These are phyloP conservation scores for Holcopasites calliopsidis DNA, from an alignment of 1,140 invertebrate genomes.

Conservation along the genomic window DNA sequence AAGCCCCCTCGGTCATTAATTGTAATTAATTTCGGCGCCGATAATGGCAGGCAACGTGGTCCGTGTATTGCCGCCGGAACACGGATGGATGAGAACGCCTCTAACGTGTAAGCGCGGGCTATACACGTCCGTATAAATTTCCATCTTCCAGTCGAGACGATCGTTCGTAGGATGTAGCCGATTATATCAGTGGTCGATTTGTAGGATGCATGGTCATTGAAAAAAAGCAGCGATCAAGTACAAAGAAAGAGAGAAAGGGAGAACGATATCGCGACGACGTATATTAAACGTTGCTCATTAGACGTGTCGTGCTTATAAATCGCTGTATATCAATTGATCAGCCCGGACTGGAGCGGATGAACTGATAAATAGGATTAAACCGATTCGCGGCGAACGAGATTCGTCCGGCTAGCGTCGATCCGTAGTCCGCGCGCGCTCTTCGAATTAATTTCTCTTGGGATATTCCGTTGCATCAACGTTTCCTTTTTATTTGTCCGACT, in stretches of 20 bases:
- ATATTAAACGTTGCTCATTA: constrained; percentile 60
- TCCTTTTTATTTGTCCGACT: too few species aligned
- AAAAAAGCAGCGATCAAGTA: background rate
- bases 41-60: constrained; percentile 41
- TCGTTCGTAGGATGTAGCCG: background rate
- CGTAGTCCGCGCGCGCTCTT: constrained; percentile 47
- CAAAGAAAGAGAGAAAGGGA: background rate
- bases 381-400: constrained; percentile 54
- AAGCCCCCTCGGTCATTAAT: constrained; percentile 49
- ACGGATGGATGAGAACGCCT: constrained; percentile 36
- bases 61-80: constrained; percentile 31
- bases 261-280: constrained; percentile 48
- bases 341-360: background rate
- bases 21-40: constrained; percentile 58
- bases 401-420: constrained; percentile 49
- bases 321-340: constrained; percentile 59
- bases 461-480: constrained; percentile 35
- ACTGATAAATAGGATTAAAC: constrained; percentile 54
- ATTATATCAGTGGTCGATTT: constrained; percentile 28
- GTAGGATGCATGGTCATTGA: background rate
- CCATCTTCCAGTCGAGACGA: constrained; percentile 12
- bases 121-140: constrained; percentile 24
- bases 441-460: constrained; percentile 24
- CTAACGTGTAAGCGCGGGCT: constrained; percentile 1
- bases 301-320: constrained; percentile 57